phyloP scores from a whole-genome alignment of 92 coral and sea anemone genomes.

The Phenganax subtilis region DNA sequence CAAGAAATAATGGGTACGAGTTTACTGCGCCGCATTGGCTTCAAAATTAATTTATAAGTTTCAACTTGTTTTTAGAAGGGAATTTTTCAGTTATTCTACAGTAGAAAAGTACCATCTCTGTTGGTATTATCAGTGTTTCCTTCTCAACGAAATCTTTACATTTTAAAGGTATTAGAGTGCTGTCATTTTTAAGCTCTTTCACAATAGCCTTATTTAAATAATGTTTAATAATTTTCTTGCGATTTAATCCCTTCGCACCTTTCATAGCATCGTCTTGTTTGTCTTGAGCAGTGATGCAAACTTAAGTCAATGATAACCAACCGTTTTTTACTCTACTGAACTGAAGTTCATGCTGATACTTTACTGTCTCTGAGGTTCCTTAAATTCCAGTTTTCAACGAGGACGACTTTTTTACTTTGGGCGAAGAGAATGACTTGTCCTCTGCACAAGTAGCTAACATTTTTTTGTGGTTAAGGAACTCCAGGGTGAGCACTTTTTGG shows the following conservation, averaged over 20 bases:
- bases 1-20: too few relatives aligned
- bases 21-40: too few relatives aligned
- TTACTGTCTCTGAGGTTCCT: background rate
- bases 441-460: slow-evolving; percentile 3
- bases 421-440: background rate
- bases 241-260: slow-evolving; percentile 27
- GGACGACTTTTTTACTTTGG: background rate
- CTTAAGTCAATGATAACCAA: background rate
- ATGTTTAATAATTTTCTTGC: slow-evolving; percentile 28
- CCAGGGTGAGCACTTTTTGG: slow-evolving; percentile 19
- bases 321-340: background rate
- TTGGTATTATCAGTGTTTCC: slow-evolving; percentile 12
- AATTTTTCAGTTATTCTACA: background rate
- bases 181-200: slow-evolving; percentile 24
- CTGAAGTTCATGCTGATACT: background rate
- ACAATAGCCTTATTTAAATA: slow-evolving; percentile 30
- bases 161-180: slow-evolving; percentile 32
- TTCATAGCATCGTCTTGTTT: slow-evolving; percentile 22
- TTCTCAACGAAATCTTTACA: slow-evolving; percentile 32
- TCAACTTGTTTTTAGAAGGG: too few relatives aligned
- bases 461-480: slow-evolving; percentile 25
- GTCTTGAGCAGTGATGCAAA: background rate
- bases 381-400: background rate
- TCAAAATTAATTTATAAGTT: too few relatives aligned
- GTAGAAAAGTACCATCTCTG: background rate